Evolutionary conservation across 2,888 invertebrate genomes (phyloP).

Genomic region (Drosophila sordidula): DNA sequence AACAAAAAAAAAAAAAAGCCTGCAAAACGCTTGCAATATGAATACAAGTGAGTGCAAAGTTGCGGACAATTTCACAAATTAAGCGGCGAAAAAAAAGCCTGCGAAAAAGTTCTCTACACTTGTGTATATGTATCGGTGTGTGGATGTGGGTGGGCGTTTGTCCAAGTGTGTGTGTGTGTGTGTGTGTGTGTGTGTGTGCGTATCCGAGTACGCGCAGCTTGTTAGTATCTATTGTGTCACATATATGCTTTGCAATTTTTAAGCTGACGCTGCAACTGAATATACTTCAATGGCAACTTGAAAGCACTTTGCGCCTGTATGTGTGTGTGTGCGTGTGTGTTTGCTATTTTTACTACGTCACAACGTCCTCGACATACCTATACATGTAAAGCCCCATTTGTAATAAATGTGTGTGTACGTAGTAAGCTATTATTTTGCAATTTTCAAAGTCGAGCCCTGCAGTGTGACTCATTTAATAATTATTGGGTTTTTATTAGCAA

Average conservation of each 20-base stretch:
- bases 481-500: not conserved
- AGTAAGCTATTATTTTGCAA: slow-evolving; percentile 5
- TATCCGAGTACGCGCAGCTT: slow-evolving; percentile 50
- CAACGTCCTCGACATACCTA: slow-evolving; percentile 64
- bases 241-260: slow-evolving; percentile 61
- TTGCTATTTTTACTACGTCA: slow-evolving; percentile 56
- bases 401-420: not conserved
- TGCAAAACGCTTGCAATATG: slow-evolving; percentile 25
- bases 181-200: slow-evolving; percentile 32
- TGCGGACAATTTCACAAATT: not conserved
- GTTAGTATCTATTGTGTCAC: slow-evolving; percentile 59
- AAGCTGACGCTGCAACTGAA: slow-evolving; percentile 71
- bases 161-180: slow-evolving; percentile 14
- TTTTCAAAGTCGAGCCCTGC: slow-evolving; percentile 10
- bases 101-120: slow-evolving; percentile 59
- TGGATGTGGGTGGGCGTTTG: slow-evolving; percentile 3
- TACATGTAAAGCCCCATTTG: slow-evolving; percentile 9
- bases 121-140: slow-evolving; percentile 17
- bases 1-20: slow-evolving; percentile 41
- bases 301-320: slow-evolving; percentile 23
- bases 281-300: slow-evolving; percentile 65
- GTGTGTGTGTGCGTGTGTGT: slow-evolving; percentile 8
- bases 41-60: slow-evolving; percentile 51
- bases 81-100: slow-evolving; percentile 13
- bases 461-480: slow-evolving; percentile 26